Evolutionary conservation across 2,113 vertebrate species (phyloP).

Genomic region (human): DNA sequence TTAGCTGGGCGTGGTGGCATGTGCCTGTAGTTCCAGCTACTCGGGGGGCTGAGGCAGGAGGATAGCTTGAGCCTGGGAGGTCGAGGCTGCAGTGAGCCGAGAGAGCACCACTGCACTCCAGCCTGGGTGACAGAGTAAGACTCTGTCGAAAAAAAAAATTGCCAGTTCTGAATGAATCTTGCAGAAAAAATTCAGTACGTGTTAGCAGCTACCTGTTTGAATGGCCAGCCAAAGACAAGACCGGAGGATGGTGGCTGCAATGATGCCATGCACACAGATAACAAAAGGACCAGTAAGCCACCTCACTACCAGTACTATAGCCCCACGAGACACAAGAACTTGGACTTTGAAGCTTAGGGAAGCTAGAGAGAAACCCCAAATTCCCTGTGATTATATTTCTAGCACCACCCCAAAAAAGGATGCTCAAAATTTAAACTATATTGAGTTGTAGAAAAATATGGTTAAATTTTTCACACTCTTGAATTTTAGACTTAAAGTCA

Average conservation of each 20-base stretch:
- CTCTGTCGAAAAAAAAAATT: neutral
- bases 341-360: neutral
- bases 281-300: neutral
- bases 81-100: neutral
- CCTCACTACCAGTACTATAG: neutral
- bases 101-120: neutral
- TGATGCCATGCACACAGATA: neutral
- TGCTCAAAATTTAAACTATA: neutral
- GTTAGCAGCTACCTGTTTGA: neutral
- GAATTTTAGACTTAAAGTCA: neutral
- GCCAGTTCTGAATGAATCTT: neutral
- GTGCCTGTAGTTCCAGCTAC: neutral
- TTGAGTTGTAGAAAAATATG: neutral
- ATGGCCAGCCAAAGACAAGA: neutral
- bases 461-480: neutral
- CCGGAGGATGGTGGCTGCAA: fast-evolving
- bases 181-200: neutral
- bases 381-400: neutral
- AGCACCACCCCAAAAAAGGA: neutral
- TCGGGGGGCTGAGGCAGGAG: neutral
- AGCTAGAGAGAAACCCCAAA: neutral
- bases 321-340: neutral
- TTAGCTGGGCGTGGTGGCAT: neutral
- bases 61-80: neutral
- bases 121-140: neutral